Base-by-base conservation (phyloP, 2,113 vertebrate genomes). In the Amia ocellicauda region DNA sequence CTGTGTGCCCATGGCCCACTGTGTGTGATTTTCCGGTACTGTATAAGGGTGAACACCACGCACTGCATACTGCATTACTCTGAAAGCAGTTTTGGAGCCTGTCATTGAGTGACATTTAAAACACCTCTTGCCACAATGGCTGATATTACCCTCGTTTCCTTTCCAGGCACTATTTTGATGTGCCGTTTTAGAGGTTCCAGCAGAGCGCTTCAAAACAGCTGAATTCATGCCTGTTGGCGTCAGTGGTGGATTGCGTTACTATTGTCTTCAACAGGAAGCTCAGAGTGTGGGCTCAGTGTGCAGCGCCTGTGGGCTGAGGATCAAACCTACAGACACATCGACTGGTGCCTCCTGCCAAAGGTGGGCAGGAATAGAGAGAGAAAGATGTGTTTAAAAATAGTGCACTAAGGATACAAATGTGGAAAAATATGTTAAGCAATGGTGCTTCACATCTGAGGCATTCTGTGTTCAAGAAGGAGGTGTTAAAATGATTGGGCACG, bases 91-190 rank as follows among this genome's bases (percentile, higher is more conserved):
- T 62, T 47, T 40, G 41, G 24, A 36, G 63, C 61, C 68, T 66
- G 70, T 69, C 67, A 56, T 63, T 73, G 62, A 29, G 62, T 57
- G 59, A 69, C 70, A 68, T 69, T 69, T 56, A 64, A 60, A 65
- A 65, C 71, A 40, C 70, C 56, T 67, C 71, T 41, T 63, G 58
- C 66, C 53, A 55, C 69, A 63, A 42, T 61, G 66, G 64, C 51
- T 69, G 47, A 53, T 59, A 69, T 73, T 74, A 72, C 62, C 68
- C 60, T 55, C 57, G 59, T 50, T 63, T 62, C 55, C 56, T 65
- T 70, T 28, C 43, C 57, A 47, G 66, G 51, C 50, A 22, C 54
- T 67, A 36, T 47, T 51, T 57, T 62, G 27, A 50, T 9, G 27
- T 47, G 31, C 27, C 5, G 49, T 69, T 24, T 26, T 43, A 54